Evolutionary conservation across 2,888 invertebrate species (phyloP).

Genomic region (Hyalella azteca): DNA sequence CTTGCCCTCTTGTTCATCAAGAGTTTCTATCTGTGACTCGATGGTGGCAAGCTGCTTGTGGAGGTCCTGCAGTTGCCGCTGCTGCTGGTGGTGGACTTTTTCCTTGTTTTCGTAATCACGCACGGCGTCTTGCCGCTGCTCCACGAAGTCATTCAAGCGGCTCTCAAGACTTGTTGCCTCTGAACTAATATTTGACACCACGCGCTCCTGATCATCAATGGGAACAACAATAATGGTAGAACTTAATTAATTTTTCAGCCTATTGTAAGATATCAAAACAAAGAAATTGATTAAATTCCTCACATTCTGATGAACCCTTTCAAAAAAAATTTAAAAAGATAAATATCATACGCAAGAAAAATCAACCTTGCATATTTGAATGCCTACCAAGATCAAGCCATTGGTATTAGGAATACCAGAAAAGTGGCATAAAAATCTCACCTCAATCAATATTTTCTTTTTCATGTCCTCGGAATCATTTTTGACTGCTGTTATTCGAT

Average conservation of each 20-base stretch:
- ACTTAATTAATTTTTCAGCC: no score
- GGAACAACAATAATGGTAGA: no score
- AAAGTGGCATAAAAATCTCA: neutral
- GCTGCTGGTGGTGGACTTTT: conserved; percentile 30
- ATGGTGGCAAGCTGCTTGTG: conserved; percentile 22
- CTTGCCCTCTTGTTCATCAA: neutral
- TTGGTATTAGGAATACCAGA: no score
- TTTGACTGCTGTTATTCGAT: neutral
- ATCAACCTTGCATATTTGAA: no score
- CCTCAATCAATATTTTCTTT: conserved; percentile 2
- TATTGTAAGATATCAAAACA: no score
- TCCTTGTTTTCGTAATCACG: conserved; percentile 30
- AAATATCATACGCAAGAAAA: no score
- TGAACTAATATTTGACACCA: neutral
- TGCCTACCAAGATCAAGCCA: no score
- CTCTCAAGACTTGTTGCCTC: neutral
- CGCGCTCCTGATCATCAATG: neutral
- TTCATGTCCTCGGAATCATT: neutral
- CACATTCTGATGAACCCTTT: no score
- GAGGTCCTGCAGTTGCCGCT: conserved; percentile 33
- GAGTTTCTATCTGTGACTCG: neutral
- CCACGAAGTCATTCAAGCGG: conserved; percentile 10
- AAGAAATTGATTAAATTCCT: no score
- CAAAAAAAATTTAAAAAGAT: no score
- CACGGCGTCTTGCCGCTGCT: conserved; percentile 25